Evolutionary conservation across 2,113 vertebrate species (phyloP).

Genomic region (Pomatorhinus ruficollis): DNA sequence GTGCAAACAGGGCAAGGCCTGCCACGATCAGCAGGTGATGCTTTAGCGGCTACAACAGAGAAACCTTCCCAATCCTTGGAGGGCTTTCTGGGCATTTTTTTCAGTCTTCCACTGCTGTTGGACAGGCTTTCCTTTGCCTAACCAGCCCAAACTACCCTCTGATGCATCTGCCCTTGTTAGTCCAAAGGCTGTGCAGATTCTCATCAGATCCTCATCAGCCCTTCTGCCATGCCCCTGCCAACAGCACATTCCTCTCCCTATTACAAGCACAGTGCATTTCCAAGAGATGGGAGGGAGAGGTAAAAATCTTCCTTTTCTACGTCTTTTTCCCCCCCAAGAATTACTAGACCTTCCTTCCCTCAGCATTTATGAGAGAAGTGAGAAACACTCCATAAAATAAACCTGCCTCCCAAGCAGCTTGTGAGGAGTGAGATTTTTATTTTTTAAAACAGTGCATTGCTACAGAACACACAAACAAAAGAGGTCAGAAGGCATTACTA

Average conservation of each 20-base stretch:
- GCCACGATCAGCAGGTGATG: background rate
- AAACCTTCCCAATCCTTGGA: background rate
- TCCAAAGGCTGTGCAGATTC: background rate
- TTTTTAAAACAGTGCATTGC: background rate
- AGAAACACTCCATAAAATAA: background rate
- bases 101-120: background rate
- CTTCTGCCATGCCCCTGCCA: background rate
- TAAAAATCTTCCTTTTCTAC: background rate
- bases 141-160: background rate
- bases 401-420: background rate
- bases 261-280: background rate
- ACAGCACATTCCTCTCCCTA: slow-evolving; percentile 33
- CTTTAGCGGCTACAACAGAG: background rate
- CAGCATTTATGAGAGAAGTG: background rate
- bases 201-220: background rate
- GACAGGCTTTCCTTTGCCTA: background rate
- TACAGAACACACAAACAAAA: background rate
- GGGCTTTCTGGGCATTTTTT: background rate
- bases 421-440: background rate
- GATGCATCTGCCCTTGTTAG: background rate
- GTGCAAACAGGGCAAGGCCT: background rate
- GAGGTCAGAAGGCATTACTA: background rate
- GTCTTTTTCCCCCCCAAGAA: background rate
- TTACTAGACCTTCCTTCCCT: background rate
- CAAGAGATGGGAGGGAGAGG: background rate